phyloP scores from a whole-genome alignment of 30 jellyfish, hydroid and myxozoan species.

The Aurelia sp. region DNA sequence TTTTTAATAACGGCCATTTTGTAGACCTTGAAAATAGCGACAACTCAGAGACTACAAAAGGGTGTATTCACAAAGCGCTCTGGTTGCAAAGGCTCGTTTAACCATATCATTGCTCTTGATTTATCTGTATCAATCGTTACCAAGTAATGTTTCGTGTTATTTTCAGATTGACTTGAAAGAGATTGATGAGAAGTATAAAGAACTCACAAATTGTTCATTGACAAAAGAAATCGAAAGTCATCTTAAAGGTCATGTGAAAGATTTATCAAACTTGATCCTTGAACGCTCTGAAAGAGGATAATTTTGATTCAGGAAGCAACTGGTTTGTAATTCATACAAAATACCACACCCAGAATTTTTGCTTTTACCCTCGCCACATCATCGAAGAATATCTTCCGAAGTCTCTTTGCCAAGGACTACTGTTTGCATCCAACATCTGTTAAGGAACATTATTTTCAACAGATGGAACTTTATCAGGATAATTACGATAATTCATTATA shows the following conservation, averaged over 20 bases:
- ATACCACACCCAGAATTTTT: too few relatives aligned
- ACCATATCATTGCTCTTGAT: neutral
- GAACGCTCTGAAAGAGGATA: slow-evolving; percentile 23
- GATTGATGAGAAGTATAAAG: neutral
- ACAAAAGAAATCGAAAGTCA: neutral
- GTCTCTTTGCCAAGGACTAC: too few relatives aligned
- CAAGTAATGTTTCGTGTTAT: neutral
- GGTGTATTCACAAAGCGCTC: neutral
- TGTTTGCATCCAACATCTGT: too few relatives aligned
- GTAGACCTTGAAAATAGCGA: too few relatives aligned
- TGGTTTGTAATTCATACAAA: too few relatives aligned
- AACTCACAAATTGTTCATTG: slow-evolving; percentile 10
- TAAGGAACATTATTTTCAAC: too few relatives aligned
- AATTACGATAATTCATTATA: too few relatives aligned
- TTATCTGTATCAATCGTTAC: neutral
- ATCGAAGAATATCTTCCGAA: too few relatives aligned
- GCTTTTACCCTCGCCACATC: too few relatives aligned
- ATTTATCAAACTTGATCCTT: slow-evolving; percentile 4
- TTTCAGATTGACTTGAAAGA: neutral
- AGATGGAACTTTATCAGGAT: too few relatives aligned
- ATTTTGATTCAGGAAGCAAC: too few relatives aligned
- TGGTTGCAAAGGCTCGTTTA: neutral
- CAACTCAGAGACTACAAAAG: neutral
- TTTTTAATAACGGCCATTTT: too few relatives aligned
- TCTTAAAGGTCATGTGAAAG: slow-evolving; percentile 10